phyloP scores from a whole-genome alignment of 2,888 invertebrate species.

The Plebejus anna region DNA sequence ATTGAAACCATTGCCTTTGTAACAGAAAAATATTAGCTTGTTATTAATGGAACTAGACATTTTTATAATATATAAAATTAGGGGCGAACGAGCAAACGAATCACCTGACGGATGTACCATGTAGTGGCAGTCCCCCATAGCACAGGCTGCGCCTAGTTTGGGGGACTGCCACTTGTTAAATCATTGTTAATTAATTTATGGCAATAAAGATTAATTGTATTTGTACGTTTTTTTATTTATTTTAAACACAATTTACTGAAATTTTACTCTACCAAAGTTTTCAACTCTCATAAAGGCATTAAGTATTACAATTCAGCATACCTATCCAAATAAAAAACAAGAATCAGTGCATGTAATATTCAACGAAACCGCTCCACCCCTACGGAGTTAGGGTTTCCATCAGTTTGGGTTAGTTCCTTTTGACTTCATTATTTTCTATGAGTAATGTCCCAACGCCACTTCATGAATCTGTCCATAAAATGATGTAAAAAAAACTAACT shows the following conservation, averaged over 20 bases:
- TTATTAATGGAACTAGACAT: not conserved
- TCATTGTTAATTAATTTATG: no score
- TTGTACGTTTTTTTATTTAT: no score
- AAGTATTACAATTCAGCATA: slow-evolving; percentile 18
- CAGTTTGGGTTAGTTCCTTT: slow-evolving; percentile 38
- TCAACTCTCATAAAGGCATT: not conserved
- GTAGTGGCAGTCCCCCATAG: not conserved
- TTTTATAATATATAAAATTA: no score
- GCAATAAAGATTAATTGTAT: no score
- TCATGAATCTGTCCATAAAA: no score
- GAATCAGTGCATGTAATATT: slow-evolving; percentile 32
- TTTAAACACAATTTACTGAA: no score
- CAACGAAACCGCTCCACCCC: slow-evolving; percentile 37
- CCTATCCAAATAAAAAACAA: slow-evolving; percentile 29
- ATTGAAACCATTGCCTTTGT: not conserved
- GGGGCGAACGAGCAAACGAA: no score
- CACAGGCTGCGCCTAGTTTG: no score
- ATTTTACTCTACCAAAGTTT: not conserved
- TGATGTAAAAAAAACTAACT: no score
- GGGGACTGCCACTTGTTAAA: no score
- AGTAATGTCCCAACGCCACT: no score
- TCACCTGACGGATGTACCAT: not conserved
- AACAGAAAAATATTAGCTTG: slow-evolving; percentile 8
- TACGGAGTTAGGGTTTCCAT: slow-evolving; percentile 49
- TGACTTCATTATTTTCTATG: no score